Evolutionary conservation across 2,113 vertebrate species (phyloP).

Genomic region (Amblyopsis rosae): DNA sequence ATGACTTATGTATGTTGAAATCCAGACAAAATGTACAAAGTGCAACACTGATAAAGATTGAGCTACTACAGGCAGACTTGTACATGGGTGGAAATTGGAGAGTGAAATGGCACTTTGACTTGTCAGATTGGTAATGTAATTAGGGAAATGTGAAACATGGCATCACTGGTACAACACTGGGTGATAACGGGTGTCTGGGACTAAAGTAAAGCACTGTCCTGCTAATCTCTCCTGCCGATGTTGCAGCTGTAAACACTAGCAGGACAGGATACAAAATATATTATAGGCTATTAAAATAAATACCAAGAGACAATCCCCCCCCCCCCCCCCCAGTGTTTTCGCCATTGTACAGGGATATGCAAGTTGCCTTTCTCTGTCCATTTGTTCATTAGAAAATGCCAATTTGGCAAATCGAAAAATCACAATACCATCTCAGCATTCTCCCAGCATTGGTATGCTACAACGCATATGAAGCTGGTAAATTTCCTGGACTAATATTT

Average conservation of each 20-base stretch:
- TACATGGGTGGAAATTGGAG: conserved; percentile 16
- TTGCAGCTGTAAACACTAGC: neutral
- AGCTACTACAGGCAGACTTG: conserved; percentile 64
- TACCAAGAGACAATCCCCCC: neutral
- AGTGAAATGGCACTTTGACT: conserved; percentile 51
- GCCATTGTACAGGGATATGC: conserved; percentile 11
- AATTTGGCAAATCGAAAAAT: conserved; percentile 8
- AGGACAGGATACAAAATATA: neutral
- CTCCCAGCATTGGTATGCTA: conserved; percentile 63
- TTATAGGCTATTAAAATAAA: neutral
- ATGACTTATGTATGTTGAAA: conserved; percentile 50
- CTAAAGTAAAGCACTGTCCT: neutral
- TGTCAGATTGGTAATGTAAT: neutral
- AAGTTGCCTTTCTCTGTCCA: neutral
- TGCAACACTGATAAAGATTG: conserved; percentile 60
- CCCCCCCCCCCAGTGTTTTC: neutral
- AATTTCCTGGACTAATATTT: conserved; percentile 25
- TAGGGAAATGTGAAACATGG: neutral
- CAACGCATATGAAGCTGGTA: conserved; percentile 60
- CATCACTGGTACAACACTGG: neutral
- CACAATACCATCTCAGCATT: conserved; percentile 28
- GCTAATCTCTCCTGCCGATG: too few relatives aligned
- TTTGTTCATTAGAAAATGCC: conserved; percentile 24
- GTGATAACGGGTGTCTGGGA: conserved; percentile 2
- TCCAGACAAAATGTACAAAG: conserved; percentile 64